Conservation (phyloP, 2,113 vertebrate genomes). For the Lagopus muta region DNA sequence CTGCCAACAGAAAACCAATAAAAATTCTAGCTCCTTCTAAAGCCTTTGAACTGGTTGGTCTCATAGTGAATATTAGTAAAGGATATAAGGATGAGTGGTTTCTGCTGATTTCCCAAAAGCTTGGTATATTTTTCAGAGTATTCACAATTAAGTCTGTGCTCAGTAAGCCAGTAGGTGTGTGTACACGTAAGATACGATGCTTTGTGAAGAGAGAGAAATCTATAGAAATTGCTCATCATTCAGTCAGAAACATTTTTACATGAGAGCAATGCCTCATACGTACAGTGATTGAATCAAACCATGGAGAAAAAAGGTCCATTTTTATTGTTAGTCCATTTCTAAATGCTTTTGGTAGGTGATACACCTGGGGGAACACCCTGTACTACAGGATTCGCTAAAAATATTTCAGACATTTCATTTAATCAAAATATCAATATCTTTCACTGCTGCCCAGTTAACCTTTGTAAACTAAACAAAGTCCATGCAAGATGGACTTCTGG, state of each 20-base stretch:
- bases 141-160: neutral
- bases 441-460: slow-evolving; percentile 1
- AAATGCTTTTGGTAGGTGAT: neutral
- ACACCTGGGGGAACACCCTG: neutral
- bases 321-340: neutral
- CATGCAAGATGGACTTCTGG: slow-evolving; percentile 52
- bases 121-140: neutral
- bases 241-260: neutral
- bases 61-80: neutral
- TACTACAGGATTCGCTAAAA: neutral
- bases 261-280: neutral
- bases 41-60: neutral
- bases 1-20: neutral
- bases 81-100: neutral
- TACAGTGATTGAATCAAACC: neutral
- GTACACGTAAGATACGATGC: neutral
- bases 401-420: neutral
- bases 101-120: neutral
- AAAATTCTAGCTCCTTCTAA: neutral
- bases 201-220: neutral
- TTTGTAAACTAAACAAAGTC: slow-evolving; percentile 23
- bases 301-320: neutral
- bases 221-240: neutral
- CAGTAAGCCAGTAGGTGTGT: neutral
- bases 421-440: neutral